Conservation (phyloP, 2,888 invertebrate genomes). For the Neuroscelio doddi region DNA sequence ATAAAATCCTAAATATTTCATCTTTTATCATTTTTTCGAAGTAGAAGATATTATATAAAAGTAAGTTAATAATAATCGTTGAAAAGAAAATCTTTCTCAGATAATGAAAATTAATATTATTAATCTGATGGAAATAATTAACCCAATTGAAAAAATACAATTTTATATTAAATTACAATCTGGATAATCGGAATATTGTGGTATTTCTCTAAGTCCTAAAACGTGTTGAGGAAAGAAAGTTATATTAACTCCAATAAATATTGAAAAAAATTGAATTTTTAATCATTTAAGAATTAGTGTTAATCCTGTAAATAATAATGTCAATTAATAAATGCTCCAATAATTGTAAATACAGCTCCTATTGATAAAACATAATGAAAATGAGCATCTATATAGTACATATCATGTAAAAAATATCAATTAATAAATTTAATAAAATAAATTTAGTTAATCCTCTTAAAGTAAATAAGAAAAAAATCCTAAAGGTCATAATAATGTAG, state of each 20-base stretch:
- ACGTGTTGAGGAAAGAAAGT: conserved; percentile 88
- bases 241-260: conserved; percentile 85
- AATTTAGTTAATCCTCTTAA: conserved; percentile 58
- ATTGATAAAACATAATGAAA: conserved; percentile 88
- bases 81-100: conserved; percentile 76
- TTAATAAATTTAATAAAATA: conserved; percentile 81
- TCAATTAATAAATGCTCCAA: conserved; percentile 83
- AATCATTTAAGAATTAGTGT: conserved; percentile 75
- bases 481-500: no score
- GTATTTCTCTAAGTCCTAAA: conserved; percentile 80
- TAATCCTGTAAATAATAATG: conserved; percentile 85
- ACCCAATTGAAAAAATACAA: conserved; percentile 80
- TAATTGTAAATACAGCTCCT: conserved; percentile 86
- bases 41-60: conserved; percentile 75
- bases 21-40: no score
- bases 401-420: conserved; percentile 86
- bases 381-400: conserved; percentile 88
- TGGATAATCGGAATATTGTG: conserved; percentile 83
- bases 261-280: conserved; percentile 81
- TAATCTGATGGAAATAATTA: conserved; percentile 77
- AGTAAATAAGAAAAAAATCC: no score
- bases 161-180: conserved; percentile 80
- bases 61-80: conserved; percentile 73
- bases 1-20: no score
- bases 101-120: conserved; percentile 77